Evolutionary conservation across 2,113 vertebrate species (phyloP).

Genomic region (Symphodus melops): DNA sequence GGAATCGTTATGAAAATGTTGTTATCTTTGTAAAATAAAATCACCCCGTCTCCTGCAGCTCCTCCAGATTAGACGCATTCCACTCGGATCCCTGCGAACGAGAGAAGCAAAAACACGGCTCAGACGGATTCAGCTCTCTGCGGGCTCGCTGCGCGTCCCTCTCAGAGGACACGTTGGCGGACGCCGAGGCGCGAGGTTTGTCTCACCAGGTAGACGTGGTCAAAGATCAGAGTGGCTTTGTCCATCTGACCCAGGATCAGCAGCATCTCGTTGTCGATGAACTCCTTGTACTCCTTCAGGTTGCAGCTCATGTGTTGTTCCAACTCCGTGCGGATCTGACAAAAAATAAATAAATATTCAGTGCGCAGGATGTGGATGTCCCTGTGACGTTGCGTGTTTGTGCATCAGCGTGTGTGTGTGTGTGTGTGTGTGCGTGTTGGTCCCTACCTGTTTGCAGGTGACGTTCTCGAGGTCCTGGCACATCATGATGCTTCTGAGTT

Average conservation of each 20-base stretch:
- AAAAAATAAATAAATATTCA: not conserved
- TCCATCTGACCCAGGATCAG: conserved; percentile 99
- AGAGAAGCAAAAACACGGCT: conserved; percentile 56
- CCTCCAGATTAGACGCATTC: conserved; percentile 99
- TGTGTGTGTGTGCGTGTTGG: not conserved
- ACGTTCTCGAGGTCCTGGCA: conserved; percentile 97
- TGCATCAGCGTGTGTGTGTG: too few relatives aligned
- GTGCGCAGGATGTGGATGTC: too few relatives aligned
- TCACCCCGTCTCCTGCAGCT: conserved; percentile 94
- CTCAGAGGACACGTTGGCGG: too few relatives aligned
- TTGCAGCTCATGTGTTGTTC: conserved; percentile 98
- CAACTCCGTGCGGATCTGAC: conserved; percentile 86
- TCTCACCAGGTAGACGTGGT: conserved; percentile 96
- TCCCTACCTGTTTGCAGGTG: conserved; percentile 93
- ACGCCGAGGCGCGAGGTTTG: too few relatives aligned
- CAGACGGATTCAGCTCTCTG: conserved; percentile 5
- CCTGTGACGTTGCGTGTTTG: too few relatives aligned
- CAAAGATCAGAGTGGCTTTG: conserved; percentile 96
- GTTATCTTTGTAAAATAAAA: conserved; percentile 60
- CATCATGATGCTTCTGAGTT: conserved; percentile 97
- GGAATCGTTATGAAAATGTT: conserved; percentile 48
- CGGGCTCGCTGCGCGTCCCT: too few relatives aligned
- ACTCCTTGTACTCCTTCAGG: conserved; percentile 97
- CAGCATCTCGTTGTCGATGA: conserved; percentile 98
- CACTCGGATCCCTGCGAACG: conserved; percentile 95